Base-by-base conservation (phyloP, 1,140 invertebrate genomes). In the Ostrea denselamellosa region DNA sequence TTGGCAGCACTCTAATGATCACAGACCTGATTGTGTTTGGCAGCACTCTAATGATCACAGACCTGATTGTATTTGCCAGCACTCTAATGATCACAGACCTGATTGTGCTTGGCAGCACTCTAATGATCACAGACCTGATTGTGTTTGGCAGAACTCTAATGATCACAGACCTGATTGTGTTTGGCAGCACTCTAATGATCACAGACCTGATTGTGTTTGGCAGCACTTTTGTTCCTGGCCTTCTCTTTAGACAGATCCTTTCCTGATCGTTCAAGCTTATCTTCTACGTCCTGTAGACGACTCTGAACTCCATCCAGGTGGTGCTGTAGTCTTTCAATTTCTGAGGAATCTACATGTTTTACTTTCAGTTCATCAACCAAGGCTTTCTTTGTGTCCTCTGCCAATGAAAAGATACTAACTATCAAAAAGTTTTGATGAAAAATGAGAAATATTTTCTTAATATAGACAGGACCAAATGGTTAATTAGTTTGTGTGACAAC, bases 11-110 rank as follows among this genome's bases (percentile, higher is more conserved):
- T 94, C n/a, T n/a, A n/a, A 44, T 44, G 34, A 1, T 44, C 34
- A 44, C 34, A 2, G 34, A 94, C 94, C 91, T 94, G 91, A 71
- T 89, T 93, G 88, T 93, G 93, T 91, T 93, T 93, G 17, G 90
- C 86, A 1, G 91, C 91, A 92, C 93, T 94, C n/a, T n/a, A n/a
- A 44, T 44, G 34, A 1, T 44, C 34, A 44, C 34, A 2, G 34
- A 94, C 94, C 91, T 94, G 91, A 71, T 89, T 93, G 88, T 93
- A 92, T 91, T 93, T 93, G 17, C 90, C 86, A 1, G 91, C 91
- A 92, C 93, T 94, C n/a, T n/a, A n/a, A 44, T 44, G 34, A 1
- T 44, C 34, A 44, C 34, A 2, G 34, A 94, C 94, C 91, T 94
- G 91, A 71, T 89, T 93, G 88, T 93, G 93, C 90, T 93, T 93